phyloP scores from a whole-genome alignment of 2,888 invertebrate genomes.

The Halocaridina rubra region DNA sequence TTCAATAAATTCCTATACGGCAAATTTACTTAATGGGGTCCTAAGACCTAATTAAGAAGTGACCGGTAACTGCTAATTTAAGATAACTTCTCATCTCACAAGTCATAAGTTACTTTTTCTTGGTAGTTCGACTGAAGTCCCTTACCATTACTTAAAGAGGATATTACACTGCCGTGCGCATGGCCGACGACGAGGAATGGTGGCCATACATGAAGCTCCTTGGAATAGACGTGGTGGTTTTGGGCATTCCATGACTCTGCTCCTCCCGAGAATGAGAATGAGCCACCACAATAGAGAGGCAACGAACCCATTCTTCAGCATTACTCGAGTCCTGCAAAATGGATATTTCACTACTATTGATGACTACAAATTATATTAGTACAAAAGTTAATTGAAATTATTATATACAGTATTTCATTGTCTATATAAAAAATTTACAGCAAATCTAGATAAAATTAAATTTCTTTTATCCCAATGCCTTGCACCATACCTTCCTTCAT shows the following conservation, averaged over 20 bases:
- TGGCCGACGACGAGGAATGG: constrained; percentile 22
- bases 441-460: no score
- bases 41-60: no score
- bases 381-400: no score
- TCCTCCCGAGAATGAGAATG: constrained; percentile 77
- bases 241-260: constrained; percentile 30
- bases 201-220: constrained; percentile 59
- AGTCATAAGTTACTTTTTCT: not conserved
- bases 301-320: constrained; percentile 96
- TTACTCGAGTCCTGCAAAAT: constrained; percentile 80
- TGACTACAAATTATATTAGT: not conserved
- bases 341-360: no score
- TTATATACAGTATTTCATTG: no score
- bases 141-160: not conserved
- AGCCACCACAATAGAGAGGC: constrained; percentile 91
- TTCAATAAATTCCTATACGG: no score
- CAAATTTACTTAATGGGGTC: no score
- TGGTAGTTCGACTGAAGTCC: not conserved
- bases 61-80: not conserved
- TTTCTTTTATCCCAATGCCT: no score
- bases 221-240: constrained; percentile 58
- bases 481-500: no score
- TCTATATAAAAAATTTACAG: no score
- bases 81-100: not conserved
- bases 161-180: constrained; percentile 39